A percentile compares a stretch with the other conserved stretches of the same genome.
Conservation (phyloP, 2,113 vertebrate species). For the Prionailurus viverrinus region DNA sequence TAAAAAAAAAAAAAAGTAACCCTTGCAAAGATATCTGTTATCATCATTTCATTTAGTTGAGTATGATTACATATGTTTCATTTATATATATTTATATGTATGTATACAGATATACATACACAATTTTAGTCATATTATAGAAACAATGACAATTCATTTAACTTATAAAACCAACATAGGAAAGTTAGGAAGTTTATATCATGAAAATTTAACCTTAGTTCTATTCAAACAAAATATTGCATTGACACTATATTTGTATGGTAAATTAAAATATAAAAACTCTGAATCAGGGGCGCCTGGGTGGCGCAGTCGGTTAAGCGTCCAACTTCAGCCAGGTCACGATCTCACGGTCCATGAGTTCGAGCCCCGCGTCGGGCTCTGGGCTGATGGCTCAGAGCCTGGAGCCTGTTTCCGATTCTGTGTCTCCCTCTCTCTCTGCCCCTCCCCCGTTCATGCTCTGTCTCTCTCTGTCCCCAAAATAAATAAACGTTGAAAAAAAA, state of each 20-base stretch:
- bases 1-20: too few species aligned
- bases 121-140: background rate
- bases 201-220: background rate
- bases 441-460: too few species aligned
- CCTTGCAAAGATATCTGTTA: background rate
- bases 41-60: background rate
- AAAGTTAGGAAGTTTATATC: constrained; percentile 6
- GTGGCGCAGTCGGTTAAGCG: too few species aligned
- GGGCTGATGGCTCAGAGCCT: too few species aligned
- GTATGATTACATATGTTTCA: background rate
- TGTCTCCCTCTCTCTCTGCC: too few species aligned
- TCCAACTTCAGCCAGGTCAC: too few species aligned
- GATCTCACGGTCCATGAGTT: too few species aligned
- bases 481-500: too few species aligned
- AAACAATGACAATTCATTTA: background rate
- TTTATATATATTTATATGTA: background rate
- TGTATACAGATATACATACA: background rate
- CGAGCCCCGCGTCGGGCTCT: too few species aligned
- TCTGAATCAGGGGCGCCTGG: too few species aligned
- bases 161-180: background rate
- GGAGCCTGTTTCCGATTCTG: too few species aligned
- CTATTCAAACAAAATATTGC: background rate
- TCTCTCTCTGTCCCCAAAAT: too few species aligned
- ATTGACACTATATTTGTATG: background rate
- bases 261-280: constrained; percentile 29